A percentile compares a stretch with the other conserved stretches of the same genome.
phyloP scores from a whole-genome alignment of 2,888 invertebrate genomes.

The Dastarcus helophoroides region DNA sequence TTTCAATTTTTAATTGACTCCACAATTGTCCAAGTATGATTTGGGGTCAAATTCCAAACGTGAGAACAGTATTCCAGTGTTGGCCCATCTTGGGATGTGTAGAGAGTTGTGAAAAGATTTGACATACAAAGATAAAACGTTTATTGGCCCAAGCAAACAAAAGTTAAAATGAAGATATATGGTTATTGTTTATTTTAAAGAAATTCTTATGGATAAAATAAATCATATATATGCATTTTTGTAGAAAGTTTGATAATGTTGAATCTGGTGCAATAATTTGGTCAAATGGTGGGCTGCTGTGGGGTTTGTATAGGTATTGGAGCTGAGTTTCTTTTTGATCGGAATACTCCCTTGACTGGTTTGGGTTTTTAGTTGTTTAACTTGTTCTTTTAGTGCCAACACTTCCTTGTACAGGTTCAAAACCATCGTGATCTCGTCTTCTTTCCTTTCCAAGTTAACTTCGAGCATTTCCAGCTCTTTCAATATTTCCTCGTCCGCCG shows the following conservation, averaged over 20 bases:
- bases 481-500: constrained; percentile 14
- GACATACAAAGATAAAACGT: no score
- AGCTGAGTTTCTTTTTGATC: constrained; percentile 15
- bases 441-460: constrained; percentile 31
- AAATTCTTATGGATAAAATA: no score
- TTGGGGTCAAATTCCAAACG: no score
- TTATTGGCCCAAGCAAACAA: no score
- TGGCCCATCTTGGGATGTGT: no score
- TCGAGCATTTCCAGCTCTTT: constrained; percentile 31
- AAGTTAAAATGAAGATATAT: no score
- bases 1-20: no score
- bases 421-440: constrained; percentile 36
- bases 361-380: constrained; percentile 27
- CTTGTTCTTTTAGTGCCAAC: constrained; percentile 33
- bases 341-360: constrained; percentile 20
- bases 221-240: not conserved
- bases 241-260: no score
- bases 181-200: no score
- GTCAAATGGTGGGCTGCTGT: constrained; percentile 32
- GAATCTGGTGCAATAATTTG: constrained; percentile 34
- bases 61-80: no score
- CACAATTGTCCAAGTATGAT: no score
- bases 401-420: constrained; percentile 36
- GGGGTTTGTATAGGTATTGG: constrained; percentile 26
- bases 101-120: no score